phyloP scores from a whole-genome alignment of 53 echinoderm and acorn worm species.

The Holothuria scabra region DNA sequence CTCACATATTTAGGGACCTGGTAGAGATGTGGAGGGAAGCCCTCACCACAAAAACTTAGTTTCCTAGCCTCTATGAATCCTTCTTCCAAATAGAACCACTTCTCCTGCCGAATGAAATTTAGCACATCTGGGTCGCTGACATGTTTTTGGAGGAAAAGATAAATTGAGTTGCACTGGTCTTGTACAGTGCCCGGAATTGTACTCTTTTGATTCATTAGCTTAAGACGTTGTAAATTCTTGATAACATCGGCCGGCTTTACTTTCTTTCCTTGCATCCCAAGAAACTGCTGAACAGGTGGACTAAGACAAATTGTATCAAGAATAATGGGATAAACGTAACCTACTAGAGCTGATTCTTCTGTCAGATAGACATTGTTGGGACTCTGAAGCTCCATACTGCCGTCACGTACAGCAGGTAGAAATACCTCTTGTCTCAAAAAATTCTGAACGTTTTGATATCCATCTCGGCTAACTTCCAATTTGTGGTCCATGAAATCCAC shows the following conservation, averaged over 20 bases:
- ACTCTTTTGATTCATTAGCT: not conserved
- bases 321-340: slow-evolving; percentile 4
- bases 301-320: not conserved
- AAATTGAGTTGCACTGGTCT: not conserved
- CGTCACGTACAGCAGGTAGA: not conserved
- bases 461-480: not conserved
- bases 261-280: not conserved
- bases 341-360: not conserved
- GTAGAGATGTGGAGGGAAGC: slow-evolving; percentile 9
- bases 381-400: not conserved
- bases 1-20: not conserved
- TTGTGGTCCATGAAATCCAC: not conserved
- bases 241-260: not conserved
- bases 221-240: slow-evolving; percentile 3
- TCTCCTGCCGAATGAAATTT: not conserved
- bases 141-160: slow-evolving; percentile 18
- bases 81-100: not conserved
- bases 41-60: not conserved
- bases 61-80: not conserved
- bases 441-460: not conserved
- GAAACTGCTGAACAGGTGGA: not conserved
- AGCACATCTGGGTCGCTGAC: not conserved
- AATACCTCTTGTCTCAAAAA: not conserved
- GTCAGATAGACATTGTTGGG: not conserved
- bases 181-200: not conserved